Conservation (phyloP, 2,888 invertebrate genomes). For the Drosophila lacicola region DNA sequence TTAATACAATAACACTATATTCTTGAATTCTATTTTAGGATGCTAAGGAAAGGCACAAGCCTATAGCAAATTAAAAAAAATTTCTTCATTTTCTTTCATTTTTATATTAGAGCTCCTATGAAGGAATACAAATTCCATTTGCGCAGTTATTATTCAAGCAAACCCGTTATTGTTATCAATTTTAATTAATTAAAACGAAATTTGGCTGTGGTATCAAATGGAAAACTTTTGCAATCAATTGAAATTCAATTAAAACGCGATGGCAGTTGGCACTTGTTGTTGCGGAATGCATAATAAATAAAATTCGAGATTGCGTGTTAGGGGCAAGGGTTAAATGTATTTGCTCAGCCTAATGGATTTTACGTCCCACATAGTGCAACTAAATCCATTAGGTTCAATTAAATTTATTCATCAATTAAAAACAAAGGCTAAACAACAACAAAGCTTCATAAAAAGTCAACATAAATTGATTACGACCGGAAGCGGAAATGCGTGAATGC, state of each 20-base stretch:
- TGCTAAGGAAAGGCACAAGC: no score
- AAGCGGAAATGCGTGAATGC: slow-evolving; percentile 64
- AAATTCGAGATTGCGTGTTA: slow-evolving; percentile 37
- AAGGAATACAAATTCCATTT: slow-evolving; percentile 22
- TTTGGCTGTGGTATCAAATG: slow-evolving; percentile 60
- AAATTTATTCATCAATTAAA: slow-evolving; percentile 77
- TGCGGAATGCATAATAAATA: slow-evolving; percentile 26
- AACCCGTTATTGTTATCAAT: slow-evolving; percentile 67
- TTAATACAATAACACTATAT: no score
- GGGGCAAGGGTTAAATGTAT: slow-evolving; percentile 33
- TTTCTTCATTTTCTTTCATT: no score
- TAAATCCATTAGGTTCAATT: slow-evolving; percentile 76
- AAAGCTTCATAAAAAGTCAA: slow-evolving; percentile 49
- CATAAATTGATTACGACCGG: slow-evolving; percentile 62
- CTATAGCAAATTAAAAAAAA: no score
- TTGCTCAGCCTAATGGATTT: slow-evolving; percentile 56
- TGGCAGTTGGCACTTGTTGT: slow-evolving; percentile 46
- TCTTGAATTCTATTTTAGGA: no score
- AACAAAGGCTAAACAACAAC: slow-evolving; percentile 58
- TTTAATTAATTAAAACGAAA: slow-evolving; percentile 77
- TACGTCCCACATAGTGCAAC: slow-evolving; percentile 27
- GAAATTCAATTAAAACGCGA: slow-evolving; percentile 78
- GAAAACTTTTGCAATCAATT: slow-evolving; percentile 76
- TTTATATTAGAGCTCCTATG: no score
- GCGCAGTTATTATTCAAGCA: slow-evolving; percentile 25